Percentiles rank a stretch among this genome's conserved stretches.
These are phyloP conservation scores for Fistularia tabacaria DNA, from an alignment of 2,797 vertebrate species.

Conservation along the genomic window DNA sequence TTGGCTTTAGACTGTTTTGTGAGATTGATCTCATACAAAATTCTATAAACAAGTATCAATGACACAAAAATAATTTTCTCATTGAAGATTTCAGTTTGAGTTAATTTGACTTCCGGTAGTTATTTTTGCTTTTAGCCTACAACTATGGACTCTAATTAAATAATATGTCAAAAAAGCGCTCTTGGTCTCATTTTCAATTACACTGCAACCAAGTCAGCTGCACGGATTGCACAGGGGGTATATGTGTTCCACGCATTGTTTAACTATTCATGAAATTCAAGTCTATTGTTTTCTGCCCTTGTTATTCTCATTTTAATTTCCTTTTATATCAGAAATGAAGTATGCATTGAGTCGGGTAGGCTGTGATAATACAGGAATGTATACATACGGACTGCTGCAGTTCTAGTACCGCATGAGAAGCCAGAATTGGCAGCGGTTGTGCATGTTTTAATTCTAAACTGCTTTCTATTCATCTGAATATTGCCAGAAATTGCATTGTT, in stretches of 20 bases:
- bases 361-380: too few relatives aligned
- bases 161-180: constrained; percentile 19
- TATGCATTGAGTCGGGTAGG: neutral
- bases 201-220: constrained; percentile 33
- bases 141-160: constrained; percentile 33
- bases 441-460: too few relatives aligned
- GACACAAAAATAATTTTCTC: constrained; percentile 17
- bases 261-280: constrained; percentile 39
- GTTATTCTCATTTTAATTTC: neutral
- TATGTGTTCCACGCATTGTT: constrained; percentile 31
- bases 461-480: neutral
- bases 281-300: constrained; percentile 24
- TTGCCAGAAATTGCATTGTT: neutral
- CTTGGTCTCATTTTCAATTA: constrained; percentile 39
- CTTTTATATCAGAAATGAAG: constrained; percentile 6
- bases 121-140: constrained; percentile 16
- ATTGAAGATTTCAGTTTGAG: constrained; percentile 19
- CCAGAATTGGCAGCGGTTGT: too few relatives aligned
- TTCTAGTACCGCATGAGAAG: too few relatives aligned
- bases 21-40: constrained; percentile 11
- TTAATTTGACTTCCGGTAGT: constrained; percentile 27
- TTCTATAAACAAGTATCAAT: constrained; percentile 18
- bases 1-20: constrained; percentile 6
- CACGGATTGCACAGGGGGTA: constrained; percentile 39
- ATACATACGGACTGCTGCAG: too few relatives aligned